Evolutionary conservation across 2,797 vertebrate species (phyloP), one percentile per base, ranked within the genome.

Genomic region (Steatocranus sp.): DNA sequence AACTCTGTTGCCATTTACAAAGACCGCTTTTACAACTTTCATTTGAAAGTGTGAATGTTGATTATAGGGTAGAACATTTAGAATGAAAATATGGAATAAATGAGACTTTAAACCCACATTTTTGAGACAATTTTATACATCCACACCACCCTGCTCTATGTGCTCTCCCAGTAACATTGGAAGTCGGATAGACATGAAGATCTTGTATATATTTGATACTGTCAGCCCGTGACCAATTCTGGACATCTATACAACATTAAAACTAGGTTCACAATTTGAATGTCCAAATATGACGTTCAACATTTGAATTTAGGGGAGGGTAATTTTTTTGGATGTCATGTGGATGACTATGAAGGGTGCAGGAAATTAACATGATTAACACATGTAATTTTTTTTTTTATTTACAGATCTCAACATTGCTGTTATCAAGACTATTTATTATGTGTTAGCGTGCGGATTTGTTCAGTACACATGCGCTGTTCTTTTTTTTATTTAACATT

Each of bases 31-130:
- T 76, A 84, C 10, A 23, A 80, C 76, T 84, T 93, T 87, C 88
- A 92, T 78, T 87, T 81, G 14, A 79, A 38, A 91, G 83, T 87
- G 86, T 41, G 74, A 81, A 76, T 66, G 48, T 84, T 82, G 80
- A 91, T 88, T 88, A 91, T 79, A 84, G 75, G 82, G 79, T 75
- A 82, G 75, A 86, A 80, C 81, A 86, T 82, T 93, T 81, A 81
- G 78, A 77, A 83, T 83, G 61, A 43, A 88, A 89, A 85, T 75
- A 81, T 58, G 54, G 7, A 85, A 76, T 8, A 50, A 34, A 51
- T 38, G 32, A 58, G 81, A 76, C 80, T 50, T 2, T 76, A 75
- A 88, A 87, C 63, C 38, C 41, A 53, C 12, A 77, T 70, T 73
- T 78, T 34, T 78, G 49, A 49, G n/a, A 77, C 18, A 75, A 46